phyloP scores from a whole-genome alignment of 2,888 invertebrate genomes.

The Tethea ocularis region DNA sequence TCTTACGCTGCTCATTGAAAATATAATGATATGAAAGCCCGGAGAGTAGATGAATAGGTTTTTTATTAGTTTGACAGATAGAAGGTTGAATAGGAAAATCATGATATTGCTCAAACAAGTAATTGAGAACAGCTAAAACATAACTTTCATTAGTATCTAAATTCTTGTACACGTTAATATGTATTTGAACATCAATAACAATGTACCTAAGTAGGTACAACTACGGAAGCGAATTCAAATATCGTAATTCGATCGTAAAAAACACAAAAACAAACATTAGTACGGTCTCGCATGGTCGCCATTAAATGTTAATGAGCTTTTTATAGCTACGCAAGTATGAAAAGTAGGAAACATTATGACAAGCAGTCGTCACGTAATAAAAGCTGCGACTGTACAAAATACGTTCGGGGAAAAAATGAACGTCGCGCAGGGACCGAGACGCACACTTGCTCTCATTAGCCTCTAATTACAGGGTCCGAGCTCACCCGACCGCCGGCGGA shows the following conservation, averaged over 20 bases:
- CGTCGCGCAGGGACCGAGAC: conserved; percentile 51
- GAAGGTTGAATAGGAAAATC: too few species aligned
- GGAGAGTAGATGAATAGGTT: too few species aligned
- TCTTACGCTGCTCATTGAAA: too few species aligned
- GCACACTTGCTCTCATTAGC: conserved; percentile 75
- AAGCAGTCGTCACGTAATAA: conserved; percentile 65
- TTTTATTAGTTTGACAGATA: too few species aligned
- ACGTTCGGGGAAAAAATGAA: conserved; percentile 53
- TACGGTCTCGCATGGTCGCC: conserved; percentile 35
- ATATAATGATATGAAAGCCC: too few species aligned
- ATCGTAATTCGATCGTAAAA: neutral
- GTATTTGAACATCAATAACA: neutral
- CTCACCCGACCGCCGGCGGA: conserved; percentile 57
- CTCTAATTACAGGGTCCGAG: conserved; percentile 68
- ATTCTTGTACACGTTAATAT: too few species aligned
- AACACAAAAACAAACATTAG: conserved; percentile 42
- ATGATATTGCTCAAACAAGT: too few species aligned
- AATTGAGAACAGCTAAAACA: too few species aligned
- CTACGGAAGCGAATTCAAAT: neutral
- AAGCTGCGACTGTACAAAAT: conserved; percentile 56
- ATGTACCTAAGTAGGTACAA: neutral
- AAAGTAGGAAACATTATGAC: conserved; percentile 48
- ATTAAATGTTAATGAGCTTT: conserved; percentile 58
- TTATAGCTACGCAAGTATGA: conserved; percentile 46
- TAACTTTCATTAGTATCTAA: too few species aligned